phyloP scores from a whole-genome alignment of 2,888 invertebrate genomes.

The Lamellibrachia columna region DNA sequence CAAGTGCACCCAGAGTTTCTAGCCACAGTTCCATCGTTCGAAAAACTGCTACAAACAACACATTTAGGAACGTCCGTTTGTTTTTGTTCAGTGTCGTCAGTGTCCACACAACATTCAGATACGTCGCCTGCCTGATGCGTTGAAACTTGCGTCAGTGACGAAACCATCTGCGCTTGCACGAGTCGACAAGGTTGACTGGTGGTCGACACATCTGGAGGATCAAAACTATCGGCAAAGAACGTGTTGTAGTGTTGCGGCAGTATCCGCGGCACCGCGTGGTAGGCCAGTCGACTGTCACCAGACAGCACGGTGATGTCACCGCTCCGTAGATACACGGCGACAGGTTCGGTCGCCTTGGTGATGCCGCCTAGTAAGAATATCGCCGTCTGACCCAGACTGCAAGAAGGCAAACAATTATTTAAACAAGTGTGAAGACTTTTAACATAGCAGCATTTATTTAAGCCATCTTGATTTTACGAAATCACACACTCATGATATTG shows the following conservation, averaged over 20 bases:
- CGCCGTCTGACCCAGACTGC: constrained; percentile 93
- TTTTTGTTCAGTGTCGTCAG: not conserved
- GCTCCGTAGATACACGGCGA: constrained; percentile 78
- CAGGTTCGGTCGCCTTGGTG: constrained; percentile 68
- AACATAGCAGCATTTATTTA: not conserved
- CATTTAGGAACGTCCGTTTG: not conserved
- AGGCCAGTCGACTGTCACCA: constrained; percentile 82
- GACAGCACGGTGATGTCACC: constrained; percentile 95
- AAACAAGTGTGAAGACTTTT: not conserved
- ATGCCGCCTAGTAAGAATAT: constrained; percentile 91
- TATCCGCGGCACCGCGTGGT: constrained; percentile 94
- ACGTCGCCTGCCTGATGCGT: not conserved
- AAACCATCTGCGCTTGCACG: not conserved
- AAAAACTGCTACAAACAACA: not conserved
- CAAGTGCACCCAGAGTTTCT: not conserved
- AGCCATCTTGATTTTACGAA: too few relatives aligned
- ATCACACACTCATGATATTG: too few relatives aligned
- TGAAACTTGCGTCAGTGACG: not conserved
- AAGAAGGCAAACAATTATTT: not conserved
- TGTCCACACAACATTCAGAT: not conserved
- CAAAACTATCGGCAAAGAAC: not conserved
- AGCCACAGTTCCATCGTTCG: not conserved
- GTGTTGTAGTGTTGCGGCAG: constrained; percentile 31
- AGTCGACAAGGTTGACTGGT: not conserved
- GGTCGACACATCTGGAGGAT: not conserved